Evolutionary conservation across 2,113 vertebrate species (phyloP), one percentile per base, ranked within the genome.

Genomic region (Gobius niger): DNA sequence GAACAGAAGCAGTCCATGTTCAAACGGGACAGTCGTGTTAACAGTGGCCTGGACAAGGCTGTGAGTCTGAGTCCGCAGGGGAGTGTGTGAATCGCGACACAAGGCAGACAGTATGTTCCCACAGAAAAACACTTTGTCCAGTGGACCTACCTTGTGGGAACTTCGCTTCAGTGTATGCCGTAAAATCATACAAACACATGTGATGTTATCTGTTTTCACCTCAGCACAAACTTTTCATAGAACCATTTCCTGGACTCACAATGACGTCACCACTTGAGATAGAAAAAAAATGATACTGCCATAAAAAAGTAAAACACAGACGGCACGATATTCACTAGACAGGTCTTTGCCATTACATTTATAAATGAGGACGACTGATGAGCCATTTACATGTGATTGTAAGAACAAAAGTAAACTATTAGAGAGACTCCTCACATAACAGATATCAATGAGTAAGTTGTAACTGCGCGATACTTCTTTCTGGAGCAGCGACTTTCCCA

Each of bases 131-230:
- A 66, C 47, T 50, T 75, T 74, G 59, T 63, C 73, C 64, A 7
- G 70, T 63, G 40, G 62, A 91, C 91, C 90, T 92, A 92, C 91
- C 91, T 92, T 91, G 80, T 83, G 85, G 76, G 82, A 91, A 87
- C 85, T 83, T 92, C 87, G 89, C 90, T 92, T 92, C 90, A 90
- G 83, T 82, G 90, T 78, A 86, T 84, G 66, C 83, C 86, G 89
- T 81, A 84, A 88, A 87, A 85, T 85, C 79, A 63, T 64, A 83
- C 80, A 90, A 78, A 88, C 65, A 88, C 72, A 88, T 51, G 74
- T 34, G 53, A 72, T 73, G 84, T 89, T 90, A 90, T 73, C 88
- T 8, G 65, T 82, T 82, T 79, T 70, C 85, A 87, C 76, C 86
- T 73, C 74, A 87, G 85, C 78, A 82, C 79, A 51, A 78, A 19